Percentiles rank a stretch among this genome's conserved stretches.
These are phyloP conservation scores for Liopterus haemorrhoidalis DNA, from an alignment of 2,888 invertebrate genomes.

Conservation along the genomic window DNA sequence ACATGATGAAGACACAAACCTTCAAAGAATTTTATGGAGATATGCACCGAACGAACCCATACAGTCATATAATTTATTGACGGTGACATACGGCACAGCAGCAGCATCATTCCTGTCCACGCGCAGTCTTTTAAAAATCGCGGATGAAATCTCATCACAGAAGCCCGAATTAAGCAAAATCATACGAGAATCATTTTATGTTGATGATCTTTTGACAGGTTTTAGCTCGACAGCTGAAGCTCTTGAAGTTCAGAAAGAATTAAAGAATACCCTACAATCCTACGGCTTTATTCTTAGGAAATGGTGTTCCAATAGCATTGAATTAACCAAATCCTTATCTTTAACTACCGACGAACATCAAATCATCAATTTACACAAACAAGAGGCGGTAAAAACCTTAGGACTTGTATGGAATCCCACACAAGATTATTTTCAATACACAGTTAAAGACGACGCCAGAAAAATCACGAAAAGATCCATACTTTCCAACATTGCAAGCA, in stretches of 20 bases:
- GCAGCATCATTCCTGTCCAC: conserved; percentile 2
- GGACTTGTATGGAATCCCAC: conserved; percentile 10
- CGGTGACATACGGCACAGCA: conserved; percentile 7
- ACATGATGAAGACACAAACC: not conserved
- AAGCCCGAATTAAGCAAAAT: conserved; percentile 20
- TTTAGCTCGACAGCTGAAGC: conserved; percentile 26
- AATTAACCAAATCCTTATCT: not conserved
- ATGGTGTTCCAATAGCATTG: conserved; percentile 31
- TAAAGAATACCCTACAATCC: conserved; percentile 18
- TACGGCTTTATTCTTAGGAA: conserved; percentile 30
- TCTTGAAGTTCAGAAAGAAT: conserved; percentile 16
- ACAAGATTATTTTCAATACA: conserved; percentile 18
- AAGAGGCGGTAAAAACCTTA: conserved; percentile 11
- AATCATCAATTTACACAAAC: conserved; percentile 7
- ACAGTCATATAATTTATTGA: not conserved
- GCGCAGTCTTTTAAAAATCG: conserved; percentile 30
- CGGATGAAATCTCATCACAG: conserved; percentile 26
- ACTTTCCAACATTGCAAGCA: conserved; percentile 22
- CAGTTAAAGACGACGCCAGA: not conserved
- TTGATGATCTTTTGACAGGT: conserved; percentile 36
- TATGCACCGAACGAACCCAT: not conserved
- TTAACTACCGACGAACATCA: not conserved
- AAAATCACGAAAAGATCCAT: conserved; percentile 6
- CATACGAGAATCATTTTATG: conserved; percentile 34
- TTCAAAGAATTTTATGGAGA: conserved; percentile 8